Evolutionary conservation across 1,140 invertebrate genomes (phyloP), one percentile per base, ranked within the genome.

Genomic region (Condylostylus longicornis): DNA sequence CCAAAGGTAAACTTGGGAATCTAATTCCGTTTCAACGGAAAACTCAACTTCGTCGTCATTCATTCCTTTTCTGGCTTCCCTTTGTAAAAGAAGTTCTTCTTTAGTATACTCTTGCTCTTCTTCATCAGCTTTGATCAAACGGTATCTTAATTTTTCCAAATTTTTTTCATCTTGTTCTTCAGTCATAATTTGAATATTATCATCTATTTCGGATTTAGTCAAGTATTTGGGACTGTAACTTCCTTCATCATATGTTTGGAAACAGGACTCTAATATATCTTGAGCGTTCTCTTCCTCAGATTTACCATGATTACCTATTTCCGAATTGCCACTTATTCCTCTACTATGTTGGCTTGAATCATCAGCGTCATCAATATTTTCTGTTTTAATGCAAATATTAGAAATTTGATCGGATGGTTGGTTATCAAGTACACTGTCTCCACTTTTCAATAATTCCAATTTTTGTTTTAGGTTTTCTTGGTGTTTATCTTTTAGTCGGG

Each of bases 1-100:
- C 90, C 95, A 98, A 5, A 95, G 61, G 55, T 93, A 94, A 3
- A 86, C 77, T 61, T 90, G 83, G 37, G 79, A 77, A 46, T 88
- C 83, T 18, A 94, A 53, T 3, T 75, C 67, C 9, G 84, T 75
- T 65, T 98, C 93, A 5, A 91, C 91, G 38, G 83, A 85, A 65
- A 98, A 98, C 44, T 79, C 75, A 1, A 81, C 85, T 61, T 96
- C 93, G 49, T 94, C 89, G 30, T 71, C 71, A 5, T 69, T 75
- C 85, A 90, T 94, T 2, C 86, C 84, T 54, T 90, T 87, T 15
- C 79, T 64, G 1, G 89, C 91, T 65, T 87, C 84, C 44, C 75
- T 63, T 28, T 74, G 71, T 62, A 82, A 66, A 2, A 74, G 68
- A 19, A 70, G 62, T 47, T 77, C 71, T 50, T 72, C 73, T 5